phyloP scores from a whole-genome alignment of 2,113 vertebrate species.

The Chelonoidis abingdonii region DNA sequence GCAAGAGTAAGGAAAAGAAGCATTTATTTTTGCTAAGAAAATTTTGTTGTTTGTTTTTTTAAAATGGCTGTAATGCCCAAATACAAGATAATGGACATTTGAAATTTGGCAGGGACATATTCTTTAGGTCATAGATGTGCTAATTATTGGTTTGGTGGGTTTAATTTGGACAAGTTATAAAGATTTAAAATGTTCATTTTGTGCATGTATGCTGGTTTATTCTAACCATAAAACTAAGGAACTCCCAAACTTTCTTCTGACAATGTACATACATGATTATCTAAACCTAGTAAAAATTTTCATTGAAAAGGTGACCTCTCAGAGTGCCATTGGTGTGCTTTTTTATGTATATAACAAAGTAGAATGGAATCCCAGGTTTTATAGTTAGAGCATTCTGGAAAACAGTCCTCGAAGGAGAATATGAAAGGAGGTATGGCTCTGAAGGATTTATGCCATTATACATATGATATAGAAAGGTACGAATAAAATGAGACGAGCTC shows the following conservation, averaged over 20 bases:
- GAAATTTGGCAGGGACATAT: not conserved
- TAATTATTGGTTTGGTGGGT: not conserved
- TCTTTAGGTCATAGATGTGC: not conserved
- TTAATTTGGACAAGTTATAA: not conserved
- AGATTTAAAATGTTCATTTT: not conserved
- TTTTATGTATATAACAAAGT: not conserved
- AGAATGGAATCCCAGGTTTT: not conserved
- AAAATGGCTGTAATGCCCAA: not conserved
- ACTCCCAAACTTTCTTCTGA: not conserved
- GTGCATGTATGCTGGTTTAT: not conserved
- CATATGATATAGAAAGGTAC: not conserved
- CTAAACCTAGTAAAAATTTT: not conserved
- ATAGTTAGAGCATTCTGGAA: not conserved
- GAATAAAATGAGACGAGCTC: not conserved
- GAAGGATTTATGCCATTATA: not conserved
- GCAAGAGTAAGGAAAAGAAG: not conserved
- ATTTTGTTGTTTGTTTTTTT: not conserved
- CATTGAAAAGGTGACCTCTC: not conserved
- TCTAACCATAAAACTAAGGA: not conserved
- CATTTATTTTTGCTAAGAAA: not conserved
- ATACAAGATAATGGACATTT: not conserved
- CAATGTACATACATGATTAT: not conserved
- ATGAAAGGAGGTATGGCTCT: not conserved
- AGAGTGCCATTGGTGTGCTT: not conserved
- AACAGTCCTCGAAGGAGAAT: not conserved